Base-by-base conservation (phyloP, 1,140 invertebrate genomes). In the Psilanteris sp. region DNA sequence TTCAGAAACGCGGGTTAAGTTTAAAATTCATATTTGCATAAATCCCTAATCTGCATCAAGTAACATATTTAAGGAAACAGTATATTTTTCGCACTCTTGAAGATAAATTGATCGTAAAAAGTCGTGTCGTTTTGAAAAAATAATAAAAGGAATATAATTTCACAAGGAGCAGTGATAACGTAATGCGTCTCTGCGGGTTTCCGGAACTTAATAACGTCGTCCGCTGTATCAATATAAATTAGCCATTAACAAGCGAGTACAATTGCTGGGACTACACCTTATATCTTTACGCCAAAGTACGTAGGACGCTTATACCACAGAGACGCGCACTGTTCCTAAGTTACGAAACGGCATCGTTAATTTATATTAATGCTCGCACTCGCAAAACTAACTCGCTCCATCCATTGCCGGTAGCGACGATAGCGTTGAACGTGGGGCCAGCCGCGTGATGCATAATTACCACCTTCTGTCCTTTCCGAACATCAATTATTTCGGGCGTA, bases 301-400 rank as follows among this genome's bases (percentile, higher is more conserved):
- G 44, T 29, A 32, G 10, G 24, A 24, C 39, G 37, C 55, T 32
- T 32, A 50, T 48, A 48, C 31, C 37, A 36, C 39, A 39, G 41
- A 46, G 67, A 44, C 44, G 29, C 34, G 48, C 57, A 39, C 57
- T 31, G 44, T 62, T 29, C 34, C 67, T 32, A 67, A 73, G 57
- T 66, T 73, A 44, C 36, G 43, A 16, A 26, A 41, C 34, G 26
- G 55, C 62, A 16, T 62, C 52, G 77, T 80, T 82, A 80, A 82
- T 82, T 81, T 81, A 80, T 81, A 81, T 81, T 79, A 80, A 80
- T 79, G 73, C 39, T 34, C 57, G 59, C 52, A 37, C 50, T 41
- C 43, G 32, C 43, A 39, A 48, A 67, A 72, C 57, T 78, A 67
- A 64, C 77, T 78, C 54, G 31, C 36, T 11, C 46, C 46, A 54